Evolutionary conservation across 2,113 vertebrate genomes (phyloP).

Genomic region (Stegostoma tigrinum): DNA sequence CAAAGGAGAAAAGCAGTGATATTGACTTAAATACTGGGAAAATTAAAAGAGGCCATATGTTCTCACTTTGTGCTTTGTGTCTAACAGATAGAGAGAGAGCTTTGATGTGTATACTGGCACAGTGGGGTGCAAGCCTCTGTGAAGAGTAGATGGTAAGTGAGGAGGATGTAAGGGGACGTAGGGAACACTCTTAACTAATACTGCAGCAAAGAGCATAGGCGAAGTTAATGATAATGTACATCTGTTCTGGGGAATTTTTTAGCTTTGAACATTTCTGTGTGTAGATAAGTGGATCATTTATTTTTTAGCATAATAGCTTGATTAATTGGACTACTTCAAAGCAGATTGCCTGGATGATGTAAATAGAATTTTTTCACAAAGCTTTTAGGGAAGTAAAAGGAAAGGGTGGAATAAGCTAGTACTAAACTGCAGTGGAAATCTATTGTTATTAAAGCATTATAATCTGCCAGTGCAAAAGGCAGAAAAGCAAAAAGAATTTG

Average conservation of each 20-base stretch:
- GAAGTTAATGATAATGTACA: slow-evolving; percentile 98
- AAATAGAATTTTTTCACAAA: slow-evolving; percentile 88
- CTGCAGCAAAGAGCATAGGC: slow-evolving; percentile 74
- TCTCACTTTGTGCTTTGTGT: slow-evolving; percentile 83
- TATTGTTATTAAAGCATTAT: slow-evolving; percentile 13
- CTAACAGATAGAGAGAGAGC: slow-evolving; percentile 81
- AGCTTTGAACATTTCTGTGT: slow-evolving; percentile 96
- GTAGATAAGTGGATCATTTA: slow-evolving; percentile 84
- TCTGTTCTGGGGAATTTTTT: slow-evolving; percentile 98
- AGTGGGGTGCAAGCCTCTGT: slow-evolving; percentile 80
- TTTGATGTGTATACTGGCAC: slow-evolving; percentile 94
- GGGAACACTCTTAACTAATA: slow-evolving; percentile 81
- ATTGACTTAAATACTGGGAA: slow-evolving; percentile 79
- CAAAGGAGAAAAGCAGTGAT: slow-evolving; percentile 66
- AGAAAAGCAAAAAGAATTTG: slow-evolving; percentile 5
- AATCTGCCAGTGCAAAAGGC: background rate
- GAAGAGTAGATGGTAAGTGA: slow-evolving; percentile 82
- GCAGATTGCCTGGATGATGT: slow-evolving; percentile 95
- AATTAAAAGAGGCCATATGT: slow-evolving; percentile 80
- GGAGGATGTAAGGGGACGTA: slow-evolving; percentile 73
- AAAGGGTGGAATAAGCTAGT: slow-evolving; percentile 57
- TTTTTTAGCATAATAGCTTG: slow-evolving; percentile 78
- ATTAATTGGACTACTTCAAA: slow-evolving; percentile 87
- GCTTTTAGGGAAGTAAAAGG: slow-evolving; percentile 54
- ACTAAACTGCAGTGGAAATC: background rate